A percentile compares a stretch with the other conserved stretches of the same genome.
These are phyloP conservation scores for Dasyurus viverrinus DNA, from an alignment of 2,113 vertebrate genomes.

Conservation along the genomic window DNA sequence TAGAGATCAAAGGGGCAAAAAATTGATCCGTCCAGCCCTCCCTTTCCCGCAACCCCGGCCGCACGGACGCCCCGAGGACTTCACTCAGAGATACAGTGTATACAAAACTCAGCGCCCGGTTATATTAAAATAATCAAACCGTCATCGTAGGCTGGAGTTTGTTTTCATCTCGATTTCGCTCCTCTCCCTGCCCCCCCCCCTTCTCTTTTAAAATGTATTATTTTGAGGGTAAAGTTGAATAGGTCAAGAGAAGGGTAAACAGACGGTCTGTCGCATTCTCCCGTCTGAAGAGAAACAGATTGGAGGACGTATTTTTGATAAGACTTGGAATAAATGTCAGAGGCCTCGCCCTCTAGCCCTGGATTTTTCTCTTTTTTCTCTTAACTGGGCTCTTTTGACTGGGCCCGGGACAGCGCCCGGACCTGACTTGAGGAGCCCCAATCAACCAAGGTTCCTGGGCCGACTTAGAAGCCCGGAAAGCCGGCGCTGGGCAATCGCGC, in stretches of 20 bases:
- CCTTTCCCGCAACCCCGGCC: constrained; percentile 18
- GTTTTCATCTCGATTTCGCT: constrained; percentile 68
- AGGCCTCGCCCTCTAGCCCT: constrained; percentile 7
- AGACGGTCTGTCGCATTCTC: constrained; percentile 76
- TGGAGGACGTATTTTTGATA: constrained; percentile 69
- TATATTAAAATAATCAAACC: constrained; percentile 84
- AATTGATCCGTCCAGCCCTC: constrained; percentile 45
- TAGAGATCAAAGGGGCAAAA: constrained; percentile 63
- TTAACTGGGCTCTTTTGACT: constrained; percentile 31
- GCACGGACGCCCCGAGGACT: constrained; percentile 8
- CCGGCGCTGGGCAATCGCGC: not conserved
- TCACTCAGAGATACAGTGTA: constrained; percentile 48
- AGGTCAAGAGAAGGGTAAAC: constrained; percentile 81
- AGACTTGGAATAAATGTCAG: constrained; percentile 72
- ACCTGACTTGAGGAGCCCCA: not conserved
- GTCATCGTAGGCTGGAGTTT: constrained; percentile 70
- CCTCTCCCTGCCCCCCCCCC: constrained; percentile 25
- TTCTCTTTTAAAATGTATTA: constrained; percentile 74
- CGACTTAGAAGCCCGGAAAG: not conserved
- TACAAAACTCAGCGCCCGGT: constrained; percentile 62
- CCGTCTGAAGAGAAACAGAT: constrained; percentile 77
- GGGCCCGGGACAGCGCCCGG: not conserved
- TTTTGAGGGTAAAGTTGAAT: constrained; percentile 83
- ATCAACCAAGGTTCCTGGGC: not conserved
- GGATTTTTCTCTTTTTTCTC: not conserved